Evolutionary conservation across 2,888 invertebrate species (phyloP).

Genomic region (Schizotus pectinicornis): DNA sequence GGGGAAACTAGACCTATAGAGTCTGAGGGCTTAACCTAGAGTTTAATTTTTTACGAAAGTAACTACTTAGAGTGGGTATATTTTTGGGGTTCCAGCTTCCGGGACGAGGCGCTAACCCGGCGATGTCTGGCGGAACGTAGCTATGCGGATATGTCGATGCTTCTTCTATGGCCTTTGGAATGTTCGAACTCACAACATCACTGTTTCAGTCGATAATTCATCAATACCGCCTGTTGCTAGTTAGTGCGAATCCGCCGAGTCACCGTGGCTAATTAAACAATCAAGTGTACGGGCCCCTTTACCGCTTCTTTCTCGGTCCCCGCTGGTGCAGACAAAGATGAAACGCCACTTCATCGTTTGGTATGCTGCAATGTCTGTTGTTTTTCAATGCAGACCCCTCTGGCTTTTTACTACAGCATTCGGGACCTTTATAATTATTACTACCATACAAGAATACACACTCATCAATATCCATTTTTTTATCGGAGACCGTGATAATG

Average conservation of each 20-base stretch:
- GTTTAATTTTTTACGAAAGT: no score
- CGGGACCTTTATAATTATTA: conserved; percentile 44
- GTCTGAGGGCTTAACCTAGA: no score
- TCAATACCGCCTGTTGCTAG: conserved; percentile 2
- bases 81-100: no score
- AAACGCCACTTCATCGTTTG: conserved; percentile 32
- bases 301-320: conserved; percentile 27
- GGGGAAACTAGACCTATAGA: no score
- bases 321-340: conserved; percentile 32
- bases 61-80: no score
- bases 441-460: conserved; percentile 39
- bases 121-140: no score
- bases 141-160: no score
- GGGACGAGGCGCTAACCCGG: no score
- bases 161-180: no score
- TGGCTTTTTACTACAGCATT: conserved; percentile 12
- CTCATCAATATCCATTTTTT: conserved; percentile 42
- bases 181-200: background rate
- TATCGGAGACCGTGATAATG: conserved; percentile 16
- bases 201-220: background rate
- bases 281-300: conserved; percentile 34
- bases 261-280: conserved; percentile 30
- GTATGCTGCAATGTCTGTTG: conserved; percentile 37
- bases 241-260: conserved; percentile 19
- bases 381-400: conserved; percentile 34